Percentiles rank a stretch among this genome's conserved stretches.
phyloP scores from a whole-genome alignment of 2,797 vertebrate species.

The Prionace glauca region DNA sequence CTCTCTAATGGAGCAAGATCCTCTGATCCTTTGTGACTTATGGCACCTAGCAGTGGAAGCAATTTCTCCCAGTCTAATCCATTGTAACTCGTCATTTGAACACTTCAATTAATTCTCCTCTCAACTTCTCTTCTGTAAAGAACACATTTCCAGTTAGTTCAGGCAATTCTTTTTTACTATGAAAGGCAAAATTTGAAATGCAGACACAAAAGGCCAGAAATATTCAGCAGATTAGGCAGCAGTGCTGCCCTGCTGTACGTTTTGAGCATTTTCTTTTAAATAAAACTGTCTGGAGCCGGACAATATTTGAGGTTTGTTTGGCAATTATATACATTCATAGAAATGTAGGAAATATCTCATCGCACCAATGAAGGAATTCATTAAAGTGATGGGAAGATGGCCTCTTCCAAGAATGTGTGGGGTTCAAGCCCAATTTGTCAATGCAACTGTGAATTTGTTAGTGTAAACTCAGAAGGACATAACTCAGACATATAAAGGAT shows the following conservation, averaged over 20 bases:
- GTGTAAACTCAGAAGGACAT: not conserved
- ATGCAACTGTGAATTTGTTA: not conserved
- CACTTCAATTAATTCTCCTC: not conserved
- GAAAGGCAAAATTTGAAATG: not conserved
- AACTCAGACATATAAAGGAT: not conserved
- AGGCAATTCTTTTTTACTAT: not conserved
- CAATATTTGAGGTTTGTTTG: not conserved
- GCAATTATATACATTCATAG: not conserved
- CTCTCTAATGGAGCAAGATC: too few relatives aligned
- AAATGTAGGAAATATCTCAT: not conserved
- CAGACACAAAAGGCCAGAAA: not conserved
- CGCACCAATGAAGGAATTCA: not conserved
- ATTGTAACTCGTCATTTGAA: not conserved
- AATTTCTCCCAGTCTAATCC: not conserved
- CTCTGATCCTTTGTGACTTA: too few relatives aligned
- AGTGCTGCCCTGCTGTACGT: not conserved
- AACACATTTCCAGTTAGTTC: not conserved
- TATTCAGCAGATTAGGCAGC: not conserved
- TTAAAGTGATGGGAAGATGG: not conserved
- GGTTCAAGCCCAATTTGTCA: not conserved
- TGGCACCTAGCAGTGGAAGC: not conserved
- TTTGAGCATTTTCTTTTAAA: not conserved
- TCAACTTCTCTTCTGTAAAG: not conserved
- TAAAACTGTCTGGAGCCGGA: not conserved
- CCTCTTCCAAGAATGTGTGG: not conserved